phyloP scores from a whole-genome alignment of 2,888 invertebrate species.

The Amphipyra tragopoginis region DNA sequence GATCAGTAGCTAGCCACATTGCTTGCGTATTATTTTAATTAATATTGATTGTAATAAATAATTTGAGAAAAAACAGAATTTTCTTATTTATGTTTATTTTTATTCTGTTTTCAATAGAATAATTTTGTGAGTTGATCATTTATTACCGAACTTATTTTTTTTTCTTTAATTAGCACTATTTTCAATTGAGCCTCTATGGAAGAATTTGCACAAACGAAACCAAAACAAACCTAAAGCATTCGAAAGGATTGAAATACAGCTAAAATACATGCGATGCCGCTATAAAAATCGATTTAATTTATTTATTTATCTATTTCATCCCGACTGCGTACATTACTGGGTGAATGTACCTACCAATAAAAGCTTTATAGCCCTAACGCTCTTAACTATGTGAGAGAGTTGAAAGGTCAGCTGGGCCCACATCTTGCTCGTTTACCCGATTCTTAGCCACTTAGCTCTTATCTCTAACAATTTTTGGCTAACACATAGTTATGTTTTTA shows the following conservation, averaged over 20 bases:
- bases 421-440: constrained; percentile 48
- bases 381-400: constrained; percentile 44
- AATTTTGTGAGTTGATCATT: too few species aligned
- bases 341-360: constrained; percentile 41
- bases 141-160: too few species aligned
- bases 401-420: constrained; percentile 51
- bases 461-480: constrained; percentile 33
- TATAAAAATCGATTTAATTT: constrained; percentile 21
- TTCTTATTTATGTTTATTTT: too few species aligned
- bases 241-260: constrained; percentile 20
- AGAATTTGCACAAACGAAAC: neutral
- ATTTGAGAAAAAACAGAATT: too few species aligned
- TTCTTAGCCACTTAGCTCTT: constrained; percentile 32
- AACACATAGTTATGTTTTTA: constrained; percentile 14
- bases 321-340: constrained; percentile 22
- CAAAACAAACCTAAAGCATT: constrained; percentile 10
- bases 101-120: too few species aligned
- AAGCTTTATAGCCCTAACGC: constrained; percentile 47
- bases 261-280: constrained; percentile 7
- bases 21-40: too few species aligned
- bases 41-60: too few species aligned
- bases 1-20: too few species aligned
- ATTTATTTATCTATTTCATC: constrained; percentile 23
- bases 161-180: too few species aligned
- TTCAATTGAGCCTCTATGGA: too few species aligned